phyloP scores from a whole-genome alignment of 2,888 invertebrate species.

The Buathra laborator region DNA sequence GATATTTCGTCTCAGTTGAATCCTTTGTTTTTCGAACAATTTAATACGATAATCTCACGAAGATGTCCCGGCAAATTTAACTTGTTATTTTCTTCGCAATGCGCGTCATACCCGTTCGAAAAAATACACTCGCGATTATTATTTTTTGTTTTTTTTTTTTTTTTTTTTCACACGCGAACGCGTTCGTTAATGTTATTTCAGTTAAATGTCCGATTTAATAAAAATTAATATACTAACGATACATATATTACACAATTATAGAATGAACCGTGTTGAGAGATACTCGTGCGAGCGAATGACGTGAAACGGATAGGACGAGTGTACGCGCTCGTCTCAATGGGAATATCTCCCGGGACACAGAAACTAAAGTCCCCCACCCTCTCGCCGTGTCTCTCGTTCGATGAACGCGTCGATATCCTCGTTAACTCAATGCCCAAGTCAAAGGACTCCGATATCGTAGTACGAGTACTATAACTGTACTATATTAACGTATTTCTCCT shows the following conservation, averaged over 20 bases:
- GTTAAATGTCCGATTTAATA: background rate
- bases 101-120: slow-evolving; percentile 4
- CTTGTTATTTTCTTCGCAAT: background rate
- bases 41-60: slow-evolving; percentile 2
- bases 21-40: background rate
- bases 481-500: slow-evolving; percentile 17
- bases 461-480: slow-evolving; percentile 27
- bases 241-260: background rate
- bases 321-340: slow-evolving; percentile 57
- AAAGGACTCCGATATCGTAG: slow-evolving; percentile 50
- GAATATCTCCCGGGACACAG: slow-evolving; percentile 38
- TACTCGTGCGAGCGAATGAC: slow-evolving; percentile 46
- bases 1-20: background rate
- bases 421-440: slow-evolving; percentile 61
- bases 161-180: slow-evolving; percentile 27
- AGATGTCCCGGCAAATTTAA: slow-evolving; percentile 23
- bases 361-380: slow-evolving; percentile 41
- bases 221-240: background rate
- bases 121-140: slow-evolving; percentile 27
- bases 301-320: slow-evolving; percentile 58
- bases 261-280: slow-evolving; percentile 24
- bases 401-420: slow-evolving; percentile 60
- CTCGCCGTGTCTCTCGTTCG: background rate
- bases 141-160: background rate
- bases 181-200: background rate